Percentiles rank a stretch among this genome's conserved stretches.
These are phyloP conservation scores for Esox masquinongy DNA, from an alignment of 2,797 vertebrate species.

Conservation along the genomic window DNA sequence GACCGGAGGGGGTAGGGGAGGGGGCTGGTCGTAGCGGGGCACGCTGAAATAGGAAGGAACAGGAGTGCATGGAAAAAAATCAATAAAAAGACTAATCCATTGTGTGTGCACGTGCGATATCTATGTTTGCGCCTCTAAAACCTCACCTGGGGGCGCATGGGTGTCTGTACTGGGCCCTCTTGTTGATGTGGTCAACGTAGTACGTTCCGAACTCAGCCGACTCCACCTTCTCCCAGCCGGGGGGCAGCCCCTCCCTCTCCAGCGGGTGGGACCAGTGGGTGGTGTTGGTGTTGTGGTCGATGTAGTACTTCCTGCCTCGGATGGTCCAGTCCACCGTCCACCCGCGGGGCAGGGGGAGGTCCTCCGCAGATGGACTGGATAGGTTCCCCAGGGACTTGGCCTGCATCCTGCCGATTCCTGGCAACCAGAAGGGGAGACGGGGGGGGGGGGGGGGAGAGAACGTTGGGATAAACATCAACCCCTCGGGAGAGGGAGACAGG, in stretches of 20 bases:
- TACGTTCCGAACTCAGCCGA: conserved; percentile 94
- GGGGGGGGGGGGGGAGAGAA: conserved; percentile 40
- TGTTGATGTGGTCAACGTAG: conserved; percentile 97
- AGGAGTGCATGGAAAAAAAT: neutral
- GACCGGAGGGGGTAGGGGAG: conserved; percentile 87
- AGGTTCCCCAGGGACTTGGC: conserved; percentile 97
- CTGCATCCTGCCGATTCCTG: conserved; percentile 92
- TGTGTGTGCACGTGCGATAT: neutral
- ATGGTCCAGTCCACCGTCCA: conserved; percentile 99
- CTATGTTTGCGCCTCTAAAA: neutral
- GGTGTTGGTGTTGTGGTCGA: conserved; percentile 98
- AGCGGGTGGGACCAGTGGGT: conserved; percentile 99
- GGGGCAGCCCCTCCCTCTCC: conserved; percentile 94
- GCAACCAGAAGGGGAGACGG: neutral
- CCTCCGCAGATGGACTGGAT: conserved; percentile 87
- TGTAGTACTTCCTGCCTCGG: conserved; percentile 95
- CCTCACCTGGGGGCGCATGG: conserved; percentile 94
- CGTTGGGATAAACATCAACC: neutral
- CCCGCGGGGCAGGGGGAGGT: conserved; percentile 90
- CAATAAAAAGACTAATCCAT: neutral
- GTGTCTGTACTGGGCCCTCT: conserved; percentile 93
- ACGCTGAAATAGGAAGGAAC: conserved; percentile 74
- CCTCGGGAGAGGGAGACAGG: neutral
- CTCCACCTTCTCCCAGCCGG: conserved; percentile 97
- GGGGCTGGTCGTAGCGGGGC: conserved; percentile 93